phyloP scores from a whole-genome alignment of 2,113 vertebrate species.

The Neodontobutis hainanensis region DNA sequence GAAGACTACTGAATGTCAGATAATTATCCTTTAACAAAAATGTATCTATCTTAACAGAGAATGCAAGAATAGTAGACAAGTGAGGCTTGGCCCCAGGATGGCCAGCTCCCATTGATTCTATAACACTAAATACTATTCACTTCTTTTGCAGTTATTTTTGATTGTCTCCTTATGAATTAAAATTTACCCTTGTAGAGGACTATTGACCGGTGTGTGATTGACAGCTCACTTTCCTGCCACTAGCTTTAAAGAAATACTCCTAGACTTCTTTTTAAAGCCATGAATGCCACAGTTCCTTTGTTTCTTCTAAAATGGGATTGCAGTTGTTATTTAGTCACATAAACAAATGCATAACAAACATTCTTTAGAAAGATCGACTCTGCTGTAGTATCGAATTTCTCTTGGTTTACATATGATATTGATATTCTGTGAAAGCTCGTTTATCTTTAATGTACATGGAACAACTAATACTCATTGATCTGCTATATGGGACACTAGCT shows the following conservation, averaged over 20 bases:
- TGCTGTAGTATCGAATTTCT: background rate
- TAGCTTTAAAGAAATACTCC: background rate
- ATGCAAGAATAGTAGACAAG: background rate
- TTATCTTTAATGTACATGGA: constrained; percentile 3
- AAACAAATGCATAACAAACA: background rate
- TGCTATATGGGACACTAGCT: constrained; percentile 1
- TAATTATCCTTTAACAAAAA: no score
- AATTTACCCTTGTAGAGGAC: background rate
- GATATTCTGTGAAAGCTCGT: constrained; percentile 12
- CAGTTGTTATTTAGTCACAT: background rate
- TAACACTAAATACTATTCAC: background rate
- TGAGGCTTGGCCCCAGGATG: no score
- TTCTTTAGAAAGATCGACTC: background rate
- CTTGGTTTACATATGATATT: background rate
- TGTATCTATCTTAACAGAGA: no score
- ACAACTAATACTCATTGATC: background rate
- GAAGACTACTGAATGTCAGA: no score
- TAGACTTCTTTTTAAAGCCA: background rate
- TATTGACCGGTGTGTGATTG: background rate
- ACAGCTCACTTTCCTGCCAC: background rate
- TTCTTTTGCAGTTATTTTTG: background rate
- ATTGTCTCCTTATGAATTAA: background rate
- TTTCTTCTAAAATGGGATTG: no score
- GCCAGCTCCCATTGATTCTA: background rate
- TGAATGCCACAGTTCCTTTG: no score